These are phyloP conservation scores for Lacerta agilis DNA, from an alignment of 2,797 vertebrate species.

Conservation along the genomic window DNA sequence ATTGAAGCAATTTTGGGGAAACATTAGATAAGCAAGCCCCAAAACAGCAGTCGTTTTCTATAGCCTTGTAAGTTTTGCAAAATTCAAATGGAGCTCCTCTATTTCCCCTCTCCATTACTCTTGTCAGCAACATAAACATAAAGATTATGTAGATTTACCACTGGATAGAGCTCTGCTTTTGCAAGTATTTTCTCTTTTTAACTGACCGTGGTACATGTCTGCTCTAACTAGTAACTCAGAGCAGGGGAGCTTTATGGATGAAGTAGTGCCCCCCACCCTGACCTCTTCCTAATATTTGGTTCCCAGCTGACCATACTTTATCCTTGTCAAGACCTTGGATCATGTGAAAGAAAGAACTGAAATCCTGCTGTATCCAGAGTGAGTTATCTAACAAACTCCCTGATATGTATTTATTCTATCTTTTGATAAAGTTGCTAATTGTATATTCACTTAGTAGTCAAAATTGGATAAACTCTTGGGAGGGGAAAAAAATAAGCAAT, in stretches of 20 bases:
- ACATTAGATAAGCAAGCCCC: neutral
- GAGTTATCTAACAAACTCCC: constrained; percentile 8
- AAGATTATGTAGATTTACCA: neutral
- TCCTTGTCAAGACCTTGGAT: neutral
- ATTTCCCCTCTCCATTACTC: neutral
- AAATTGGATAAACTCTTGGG: neutral
- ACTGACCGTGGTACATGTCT: neutral
- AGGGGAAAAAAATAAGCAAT: constrained; percentile 1
- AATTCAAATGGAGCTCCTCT: neutral
- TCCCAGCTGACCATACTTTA: neutral
- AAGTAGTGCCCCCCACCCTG: neutral
- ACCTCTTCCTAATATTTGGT: neutral
- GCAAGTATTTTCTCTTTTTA: neutral
- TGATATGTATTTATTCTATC: neutral
- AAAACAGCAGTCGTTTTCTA: neutral
- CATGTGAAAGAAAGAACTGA: neutral
- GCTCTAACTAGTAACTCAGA: neutral
- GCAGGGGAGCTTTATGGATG: neutral
- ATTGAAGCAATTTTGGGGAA: neutral
- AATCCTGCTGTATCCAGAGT: neutral
- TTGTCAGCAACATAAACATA: neutral
- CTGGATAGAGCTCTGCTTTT: neutral
- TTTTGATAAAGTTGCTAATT: constrained; percentile 25
- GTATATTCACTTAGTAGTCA: constrained; percentile 9
- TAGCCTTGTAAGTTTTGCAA: too few relatives aligned